Conservation (phyloP, 2,797 vertebrate genomes). For the Thunnus albacares region DNA sequence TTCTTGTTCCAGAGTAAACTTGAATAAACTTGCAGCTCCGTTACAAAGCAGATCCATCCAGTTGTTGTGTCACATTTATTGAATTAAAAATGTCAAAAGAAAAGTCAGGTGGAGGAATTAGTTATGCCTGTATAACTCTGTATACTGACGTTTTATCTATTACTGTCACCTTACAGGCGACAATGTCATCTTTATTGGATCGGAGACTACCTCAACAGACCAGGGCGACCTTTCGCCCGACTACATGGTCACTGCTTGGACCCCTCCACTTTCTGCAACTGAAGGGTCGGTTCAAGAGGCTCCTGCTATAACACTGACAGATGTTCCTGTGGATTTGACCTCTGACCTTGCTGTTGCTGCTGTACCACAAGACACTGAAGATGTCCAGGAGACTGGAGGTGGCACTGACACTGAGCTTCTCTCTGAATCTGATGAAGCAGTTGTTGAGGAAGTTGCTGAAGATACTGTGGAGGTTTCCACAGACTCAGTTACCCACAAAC, state of each 20-base stretch:
- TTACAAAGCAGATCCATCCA: no score
- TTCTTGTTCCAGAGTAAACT: no score
- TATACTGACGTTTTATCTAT: neutral
- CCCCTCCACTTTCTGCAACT: neutral
- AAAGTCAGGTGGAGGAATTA: no score
- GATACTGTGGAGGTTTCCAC: slow-evolving; percentile 23
- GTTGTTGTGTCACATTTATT: no score
- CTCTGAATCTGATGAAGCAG: slow-evolving; percentile 3
- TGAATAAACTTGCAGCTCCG: no score
- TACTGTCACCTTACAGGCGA: slow-evolving; percentile 65
- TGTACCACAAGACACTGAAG: slow-evolving; percentile 12
- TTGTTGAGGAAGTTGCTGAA: slow-evolving; percentile 20
- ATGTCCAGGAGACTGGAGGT: neutral
- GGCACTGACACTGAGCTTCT: neutral
- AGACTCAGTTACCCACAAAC: slow-evolving; percentile 20
- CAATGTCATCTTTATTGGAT: slow-evolving; percentile 65
- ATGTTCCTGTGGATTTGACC: slow-evolving; percentile 24
- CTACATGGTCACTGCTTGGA: slow-evolving; percentile 30
- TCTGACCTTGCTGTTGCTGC: neutral
- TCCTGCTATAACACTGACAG: neutral
- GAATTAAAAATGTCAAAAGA: no score
- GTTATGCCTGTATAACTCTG: no score
- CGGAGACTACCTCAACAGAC: slow-evolving; percentile 54
- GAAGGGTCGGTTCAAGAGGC: neutral
- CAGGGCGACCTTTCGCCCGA: neutral